Base-by-base conservation (phyloP, 1,140 invertebrate species). In the Melitaea cinxia region DNA sequence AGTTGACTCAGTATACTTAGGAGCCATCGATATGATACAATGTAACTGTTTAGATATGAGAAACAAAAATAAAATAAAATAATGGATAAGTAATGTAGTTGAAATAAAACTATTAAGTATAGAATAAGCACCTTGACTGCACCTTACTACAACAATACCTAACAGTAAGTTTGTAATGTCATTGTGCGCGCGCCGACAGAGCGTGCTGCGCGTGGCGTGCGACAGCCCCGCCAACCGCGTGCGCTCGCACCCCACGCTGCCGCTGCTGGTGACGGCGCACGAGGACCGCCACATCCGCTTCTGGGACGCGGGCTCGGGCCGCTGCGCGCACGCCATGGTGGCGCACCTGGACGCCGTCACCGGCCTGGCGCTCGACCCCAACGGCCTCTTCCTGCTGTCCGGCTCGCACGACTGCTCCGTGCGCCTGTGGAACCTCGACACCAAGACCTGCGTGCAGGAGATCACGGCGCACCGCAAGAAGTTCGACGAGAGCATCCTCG, bases 381-480 rank as follows among this genome's bases (percentile, higher is more conserved):
- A 99, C 93, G 98, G 98, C 45, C 93, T 99, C 70, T 99, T 99
- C 94, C 94, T 99, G 83, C 94, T 99, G 70, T 99, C 98, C 85
- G 98, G 98, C 79, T 94, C 93, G 92, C 98, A 99, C 92, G 99
- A 99, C 92, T 99, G 98, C 93, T 99, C 98, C 88, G 97, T 99
- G 92, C 94, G 99, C 88, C 94, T 99, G 80, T 99, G 99, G 99
- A 98, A 99, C 93, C 95, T 99, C 91, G 98, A 99, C 92, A 99
- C 97, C 92, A 98, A 98, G 91, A 98, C 97, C 56, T 99, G 98
- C 93, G 97, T 99, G 73, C 98, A 99, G 92, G 99, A 99, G 92
- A 99, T 99, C 82, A 99, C 99, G 39, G 98, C 98, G 69, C 99
- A 99, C 93, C 95, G 98, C 69, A 99, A 99, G 91, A 99, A 99